These are phyloP conservation scores for Oligia strigilis DNA, from an alignment of 2,888 invertebrate species.

Conservation along the genomic window DNA sequence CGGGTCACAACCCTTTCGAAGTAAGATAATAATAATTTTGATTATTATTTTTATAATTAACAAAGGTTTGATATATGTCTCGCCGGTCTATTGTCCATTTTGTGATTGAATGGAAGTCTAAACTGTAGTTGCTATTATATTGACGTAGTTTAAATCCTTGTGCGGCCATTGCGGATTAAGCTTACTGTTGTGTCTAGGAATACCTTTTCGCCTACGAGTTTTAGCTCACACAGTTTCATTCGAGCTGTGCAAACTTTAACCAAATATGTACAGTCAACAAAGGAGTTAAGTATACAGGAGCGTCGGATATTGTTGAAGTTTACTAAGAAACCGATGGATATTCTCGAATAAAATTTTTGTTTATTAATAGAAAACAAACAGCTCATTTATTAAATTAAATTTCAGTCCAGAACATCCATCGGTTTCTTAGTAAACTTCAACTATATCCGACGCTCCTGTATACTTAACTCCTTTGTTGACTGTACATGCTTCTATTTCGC, in stretches of 20 bases:
- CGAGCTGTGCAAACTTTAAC: slow-evolving; percentile 14
- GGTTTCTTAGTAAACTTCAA: no score
- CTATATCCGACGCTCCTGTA: no score
- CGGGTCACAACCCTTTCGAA: slow-evolving; percentile 78
- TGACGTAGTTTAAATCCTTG: slow-evolving; percentile 12
- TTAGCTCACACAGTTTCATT: slow-evolving; percentile 29
- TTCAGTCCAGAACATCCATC: no score
- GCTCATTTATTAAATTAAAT: no score
- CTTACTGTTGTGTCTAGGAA: slow-evolving; percentile 30
- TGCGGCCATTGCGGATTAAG: slow-evolving; percentile 35
- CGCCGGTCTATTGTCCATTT: slow-evolving; percentile 26
- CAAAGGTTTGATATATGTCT: slow-evolving; percentile 37
- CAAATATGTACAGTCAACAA: no score
- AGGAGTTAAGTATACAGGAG: no score
- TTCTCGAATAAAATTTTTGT: no score
- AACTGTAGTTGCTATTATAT: slow-evolving; percentile 27
- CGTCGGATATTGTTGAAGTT: no score
- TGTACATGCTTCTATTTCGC: slow-evolving; percentile 12
- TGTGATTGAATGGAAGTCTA: slow-evolving; percentile 33
- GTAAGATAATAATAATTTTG: slow-evolving; percentile 37
- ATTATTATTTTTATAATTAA: slow-evolving; percentile 56
- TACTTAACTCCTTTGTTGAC: no score
- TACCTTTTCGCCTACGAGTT: slow-evolving; percentile 48
- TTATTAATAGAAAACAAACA: no score
- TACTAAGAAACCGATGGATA: no score